Conservation (phyloP, 2,797 vertebrate genomes). For the Orestias chungarensis region DNA sequence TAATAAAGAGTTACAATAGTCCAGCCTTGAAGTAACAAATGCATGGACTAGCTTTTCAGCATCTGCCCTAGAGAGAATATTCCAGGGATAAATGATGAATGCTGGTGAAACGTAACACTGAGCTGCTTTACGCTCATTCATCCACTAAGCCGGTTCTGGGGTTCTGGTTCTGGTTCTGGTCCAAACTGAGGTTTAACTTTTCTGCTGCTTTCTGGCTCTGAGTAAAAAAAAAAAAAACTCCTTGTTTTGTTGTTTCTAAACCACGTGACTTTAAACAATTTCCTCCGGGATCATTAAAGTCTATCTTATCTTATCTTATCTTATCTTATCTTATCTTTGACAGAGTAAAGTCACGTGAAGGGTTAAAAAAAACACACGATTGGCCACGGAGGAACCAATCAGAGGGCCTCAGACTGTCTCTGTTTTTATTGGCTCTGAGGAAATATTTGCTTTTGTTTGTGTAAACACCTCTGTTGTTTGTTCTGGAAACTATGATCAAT, state of each 20-base stretch:
- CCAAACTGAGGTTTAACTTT: neutral
- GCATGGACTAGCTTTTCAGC: too few species aligned
- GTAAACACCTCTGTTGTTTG: neutral
- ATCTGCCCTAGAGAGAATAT: too few species aligned
- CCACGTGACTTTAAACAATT: neutral
- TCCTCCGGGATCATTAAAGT: too few species aligned
- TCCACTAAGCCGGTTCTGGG: too few species aligned
- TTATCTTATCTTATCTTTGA: too few species aligned
- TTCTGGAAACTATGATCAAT: neutral
- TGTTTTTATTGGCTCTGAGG: slow-evolving; percentile 46
- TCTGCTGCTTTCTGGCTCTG: neutral
- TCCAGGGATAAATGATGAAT: too few species aligned
- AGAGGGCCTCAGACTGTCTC: neutral
- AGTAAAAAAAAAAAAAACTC: neutral
- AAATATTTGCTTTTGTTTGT: slow-evolving; percentile 81
- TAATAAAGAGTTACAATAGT: too few species aligned
- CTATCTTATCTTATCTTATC: too few species aligned
- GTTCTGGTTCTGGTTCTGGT: too few species aligned
- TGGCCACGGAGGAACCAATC: slow-evolving; percentile 24
- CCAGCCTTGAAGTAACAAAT: too few species aligned
- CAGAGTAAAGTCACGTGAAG: neutral
- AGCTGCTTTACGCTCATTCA: too few species aligned
- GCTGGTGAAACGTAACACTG: too few species aligned
- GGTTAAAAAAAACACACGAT: slow-evolving; percentile 1
- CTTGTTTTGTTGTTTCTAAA: neutral